Evolutionary conservation across 2,113 vertebrate genomes (phyloP), one percentile per base, ranked within the genome.

Genomic region (Sclerurus mexicanus): DNA sequence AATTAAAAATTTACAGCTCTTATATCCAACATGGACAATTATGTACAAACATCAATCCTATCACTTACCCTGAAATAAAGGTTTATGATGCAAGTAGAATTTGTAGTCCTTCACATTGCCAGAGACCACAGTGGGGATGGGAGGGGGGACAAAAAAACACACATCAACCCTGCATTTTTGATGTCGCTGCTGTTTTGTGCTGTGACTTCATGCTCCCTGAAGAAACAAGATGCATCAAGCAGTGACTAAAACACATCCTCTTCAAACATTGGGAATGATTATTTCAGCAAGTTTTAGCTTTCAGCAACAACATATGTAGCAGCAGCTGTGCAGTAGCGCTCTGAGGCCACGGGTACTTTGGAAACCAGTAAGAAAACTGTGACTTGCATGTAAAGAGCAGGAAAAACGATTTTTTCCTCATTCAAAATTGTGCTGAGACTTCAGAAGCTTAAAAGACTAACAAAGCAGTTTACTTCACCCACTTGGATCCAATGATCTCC

Each of bases 221-320:
- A 96, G 94, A 97, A 97, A 96, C 79, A 94, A 93, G 87, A 92
- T 62, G 56, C 68, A 94, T 95, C 94, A 96, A 96, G 87, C 40
- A 8, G 52, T 46, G 83, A 69, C 94, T 97, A 91, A 96, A 97
- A 95, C 59, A 83, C 21, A 28, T 84, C 56, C 90, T 95, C 89
- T 96, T 96, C 73, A 93, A 96, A 97, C 75, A 94, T 23, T 87
- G 62, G 86, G 82, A 94, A 92, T 96, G 69, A 95, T 97, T 97
- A 97, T 97, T 97, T 97, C 96, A 97, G 97, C 96, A 96, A 97
- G 81, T 97, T 98, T 97, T 95, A 81, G n/a, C 97, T 97, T 98
- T 96, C 94, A 96, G 72, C 89, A 94, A 93, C 90, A 97, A 90
- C 95, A 97, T 96, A 97, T 94, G 96, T 79, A 95, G 93, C 9